Evolutionary conservation across 64 coral and sea anemone species (phyloP).

Genomic region (Stylophora pistillata): DNA sequence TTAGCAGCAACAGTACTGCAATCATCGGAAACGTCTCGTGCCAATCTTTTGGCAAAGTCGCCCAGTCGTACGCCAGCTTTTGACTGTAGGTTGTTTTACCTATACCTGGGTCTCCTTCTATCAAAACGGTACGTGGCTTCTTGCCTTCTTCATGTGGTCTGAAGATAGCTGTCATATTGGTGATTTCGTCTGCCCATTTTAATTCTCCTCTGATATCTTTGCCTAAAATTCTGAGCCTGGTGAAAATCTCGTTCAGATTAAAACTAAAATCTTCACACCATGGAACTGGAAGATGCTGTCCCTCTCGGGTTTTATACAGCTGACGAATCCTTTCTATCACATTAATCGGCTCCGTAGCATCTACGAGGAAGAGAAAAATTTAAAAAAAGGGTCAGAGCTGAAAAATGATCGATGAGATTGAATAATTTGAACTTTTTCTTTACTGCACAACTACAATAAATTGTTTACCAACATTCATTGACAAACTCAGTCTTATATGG

Average conservation of each 20-base stretch:
- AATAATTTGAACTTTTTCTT: no score
- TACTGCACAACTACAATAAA: no score
- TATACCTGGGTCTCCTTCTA: constrained; percentile 5
- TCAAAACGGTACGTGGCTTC: constrained; percentile 9
- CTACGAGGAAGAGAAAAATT: no score
- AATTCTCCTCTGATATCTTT: no score
- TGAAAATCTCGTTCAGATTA: neutral
- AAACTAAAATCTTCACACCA: constrained; percentile 15
- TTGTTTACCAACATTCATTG: no score
- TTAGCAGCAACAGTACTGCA: constrained; percentile 28
- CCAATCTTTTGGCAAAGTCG: neutral
- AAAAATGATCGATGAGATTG: no score
- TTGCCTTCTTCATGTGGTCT: neutral
- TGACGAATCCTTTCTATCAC: neutral
- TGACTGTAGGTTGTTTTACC: constrained; percentile 4
- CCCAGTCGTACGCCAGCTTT: constrained; percentile 21
- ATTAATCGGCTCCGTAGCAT: no score
- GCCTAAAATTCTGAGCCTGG: neutral
- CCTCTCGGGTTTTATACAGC: neutral
- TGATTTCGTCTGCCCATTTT: neutral
- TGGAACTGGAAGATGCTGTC: neutral
- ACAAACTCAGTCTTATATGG: no score
- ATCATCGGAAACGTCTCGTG: neutral
- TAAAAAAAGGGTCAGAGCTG: no score
- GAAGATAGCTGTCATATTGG: neutral